phyloP scores from a whole-genome alignment of 2,113 vertebrate genomes.

The Columbina picui region DNA sequence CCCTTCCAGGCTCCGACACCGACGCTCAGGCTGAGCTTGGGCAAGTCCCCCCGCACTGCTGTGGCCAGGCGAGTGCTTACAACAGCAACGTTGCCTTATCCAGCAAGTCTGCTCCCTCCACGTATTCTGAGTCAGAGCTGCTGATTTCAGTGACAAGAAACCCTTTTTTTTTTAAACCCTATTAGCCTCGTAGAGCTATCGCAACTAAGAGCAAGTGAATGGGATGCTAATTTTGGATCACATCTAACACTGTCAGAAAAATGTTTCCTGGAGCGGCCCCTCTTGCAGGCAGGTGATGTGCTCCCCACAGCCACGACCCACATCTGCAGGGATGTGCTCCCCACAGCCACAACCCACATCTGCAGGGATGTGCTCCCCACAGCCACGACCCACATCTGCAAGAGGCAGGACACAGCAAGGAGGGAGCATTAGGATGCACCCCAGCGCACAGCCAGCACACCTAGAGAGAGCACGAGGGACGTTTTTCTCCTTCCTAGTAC shows the following conservation, averaged over 20 bases:
- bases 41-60: neutral
- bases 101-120: neutral
- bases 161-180: neutral
- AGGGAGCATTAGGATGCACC: neutral
- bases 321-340: too few relatives aligned
- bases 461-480: neutral
- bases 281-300: neutral
- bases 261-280: neutral
- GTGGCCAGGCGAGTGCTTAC: neutral
- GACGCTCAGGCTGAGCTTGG: neutral
- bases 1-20: neutral
- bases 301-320: fast-evolving
- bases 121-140: constrained; percentile 21
- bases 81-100: neutral
- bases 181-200: constrained; percentile 7
- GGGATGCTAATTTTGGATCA: constrained; percentile 43
- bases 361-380: neutral
- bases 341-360: neutral
- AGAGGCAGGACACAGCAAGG: neutral
- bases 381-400: fast-evolving
- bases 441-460: neutral
- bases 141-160: constrained; percentile 32
- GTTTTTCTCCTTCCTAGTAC: neutral
- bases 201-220: neutral
- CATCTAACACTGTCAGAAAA: neutral